Evolutionary conservation across 2,888 invertebrate species (phyloP).

Genomic region (Crematogaster levior): DNA sequence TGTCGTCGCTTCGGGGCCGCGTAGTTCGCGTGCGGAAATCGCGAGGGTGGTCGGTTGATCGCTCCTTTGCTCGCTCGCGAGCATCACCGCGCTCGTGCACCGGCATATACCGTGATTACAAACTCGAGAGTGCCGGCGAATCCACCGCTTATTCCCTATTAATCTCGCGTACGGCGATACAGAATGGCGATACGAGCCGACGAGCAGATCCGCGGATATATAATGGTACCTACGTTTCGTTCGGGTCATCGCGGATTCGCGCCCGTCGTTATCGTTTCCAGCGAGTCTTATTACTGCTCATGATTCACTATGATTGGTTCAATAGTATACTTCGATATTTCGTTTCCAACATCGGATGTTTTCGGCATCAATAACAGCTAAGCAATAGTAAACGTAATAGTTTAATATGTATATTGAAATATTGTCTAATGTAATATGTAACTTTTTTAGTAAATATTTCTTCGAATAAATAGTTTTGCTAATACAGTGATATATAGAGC

Average conservation of each 20-base stretch:
- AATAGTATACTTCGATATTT: slow-evolving; percentile 3
- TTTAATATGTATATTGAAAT: background rate
- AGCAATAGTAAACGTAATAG: background rate
- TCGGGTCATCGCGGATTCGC: slow-evolving; percentile 57
- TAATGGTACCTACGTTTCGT: slow-evolving; percentile 46
- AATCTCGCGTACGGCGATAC: slow-evolving; percentile 69
- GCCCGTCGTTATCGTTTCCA: slow-evolving; percentile 51
- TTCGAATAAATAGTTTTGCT: background rate
- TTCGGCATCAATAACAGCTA: background rate
- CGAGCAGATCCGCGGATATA: slow-evolving; percentile 56
- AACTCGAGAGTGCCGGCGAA: slow-evolving; percentile 69
- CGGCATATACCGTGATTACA: slow-evolving; percentile 71
- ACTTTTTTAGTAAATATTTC: background rate
- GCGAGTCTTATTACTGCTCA: slow-evolving; percentile 45
- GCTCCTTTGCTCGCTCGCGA: background rate
- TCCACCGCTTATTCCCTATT: slow-evolving; percentile 72
- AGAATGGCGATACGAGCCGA: slow-evolving; percentile 59
- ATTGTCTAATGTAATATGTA: background rate
- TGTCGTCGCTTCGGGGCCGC: slow-evolving; percentile 40
- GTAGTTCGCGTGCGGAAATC: slow-evolving; percentile 73
- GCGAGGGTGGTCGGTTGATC: slow-evolving; percentile 68
- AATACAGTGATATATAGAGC: background rate
- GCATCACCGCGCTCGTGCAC: slow-evolving; percentile 15
- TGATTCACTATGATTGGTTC: background rate
- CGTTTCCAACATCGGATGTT: background rate